Evolutionary conservation across 92 coral and sea anemone genomes (phyloP).

Genomic region (Zoanthus sociatus): DNA sequence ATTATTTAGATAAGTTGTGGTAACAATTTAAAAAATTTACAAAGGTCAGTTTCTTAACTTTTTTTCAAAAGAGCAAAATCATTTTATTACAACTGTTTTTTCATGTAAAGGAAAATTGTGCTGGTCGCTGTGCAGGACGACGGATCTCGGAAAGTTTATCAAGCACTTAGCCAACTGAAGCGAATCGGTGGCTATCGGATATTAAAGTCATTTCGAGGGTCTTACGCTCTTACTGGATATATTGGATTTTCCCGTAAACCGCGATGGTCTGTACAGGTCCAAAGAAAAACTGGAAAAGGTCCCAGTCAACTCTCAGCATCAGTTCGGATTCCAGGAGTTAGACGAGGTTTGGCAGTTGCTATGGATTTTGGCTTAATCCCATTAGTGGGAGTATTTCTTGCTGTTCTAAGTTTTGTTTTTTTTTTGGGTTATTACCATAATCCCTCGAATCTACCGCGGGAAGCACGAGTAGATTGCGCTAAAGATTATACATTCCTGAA

Average conservation of each 20-base stretch:
- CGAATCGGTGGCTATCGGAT: conserved; percentile 39
- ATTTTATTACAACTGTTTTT: too few species aligned
- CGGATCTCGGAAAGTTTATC: background rate
- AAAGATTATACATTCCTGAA: too few species aligned
- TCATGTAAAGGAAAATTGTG: background rate
- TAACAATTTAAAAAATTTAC: too few species aligned
- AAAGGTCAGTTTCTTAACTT: too few species aligned
- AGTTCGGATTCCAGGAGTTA: background rate
- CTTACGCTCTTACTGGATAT: conserved; percentile 14
- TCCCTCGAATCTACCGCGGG: too few species aligned
- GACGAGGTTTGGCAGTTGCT: conserved; percentile 1
- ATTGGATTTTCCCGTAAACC: conserved; percentile 18
- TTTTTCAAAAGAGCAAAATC: too few species aligned
- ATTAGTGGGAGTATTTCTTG: too few species aligned
- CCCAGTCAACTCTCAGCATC: conserved; percentile 20
- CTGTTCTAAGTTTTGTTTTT: too few species aligned
- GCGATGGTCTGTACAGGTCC: conserved; percentile 19
- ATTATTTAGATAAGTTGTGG: too few species aligned
- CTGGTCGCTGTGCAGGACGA: conserved; percentile 33
- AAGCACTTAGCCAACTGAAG: conserved; percentile 2
- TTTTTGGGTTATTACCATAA: too few species aligned
- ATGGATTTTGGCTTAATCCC: too few species aligned
- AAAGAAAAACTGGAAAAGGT: conserved; percentile 22
- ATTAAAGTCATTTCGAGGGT: conserved; percentile 2
- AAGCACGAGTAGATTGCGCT: too few species aligned